phyloP scores from a whole-genome alignment of 1,140 invertebrate genomes.

The Papilio polyxenes region DNA sequence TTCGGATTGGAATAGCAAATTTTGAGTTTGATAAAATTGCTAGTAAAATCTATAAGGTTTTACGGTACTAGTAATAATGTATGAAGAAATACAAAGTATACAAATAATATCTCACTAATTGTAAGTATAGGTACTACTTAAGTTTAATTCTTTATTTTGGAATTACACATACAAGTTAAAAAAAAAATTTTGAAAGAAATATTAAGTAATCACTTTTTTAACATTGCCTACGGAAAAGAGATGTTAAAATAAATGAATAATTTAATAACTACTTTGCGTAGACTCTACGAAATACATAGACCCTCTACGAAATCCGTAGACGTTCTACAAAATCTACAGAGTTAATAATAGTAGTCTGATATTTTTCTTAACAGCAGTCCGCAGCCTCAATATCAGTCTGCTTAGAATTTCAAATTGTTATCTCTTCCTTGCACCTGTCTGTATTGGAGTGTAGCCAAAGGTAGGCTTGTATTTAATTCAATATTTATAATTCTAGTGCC shows the following conservation, averaged over 20 bases:
- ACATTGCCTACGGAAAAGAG: too few species aligned
- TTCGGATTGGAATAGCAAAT: neutral
- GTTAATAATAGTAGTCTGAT: slow-evolving; percentile 16
- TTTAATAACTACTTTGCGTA: neutral
- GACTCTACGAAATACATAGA: neutral
- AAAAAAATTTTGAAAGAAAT: too few species aligned
- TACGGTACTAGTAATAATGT: too few species aligned
- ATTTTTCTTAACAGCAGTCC: slow-evolving; percentile 28
- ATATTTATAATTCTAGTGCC: slow-evolving; percentile 16
- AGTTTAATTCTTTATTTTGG: too few species aligned
- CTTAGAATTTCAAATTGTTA: slow-evolving; percentile 33
- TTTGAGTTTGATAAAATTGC: too few species aligned
- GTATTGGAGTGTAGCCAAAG: slow-evolving; percentile 29
- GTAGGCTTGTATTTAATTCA: slow-evolving; percentile 30
- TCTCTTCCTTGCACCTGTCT: slow-evolving; percentile 24
- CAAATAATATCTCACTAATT: too few species aligned
- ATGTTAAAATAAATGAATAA: neutral
- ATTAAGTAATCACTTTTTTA: too few species aligned
- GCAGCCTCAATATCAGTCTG: slow-evolving; percentile 17
- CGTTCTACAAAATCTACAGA: neutral
- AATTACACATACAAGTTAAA: too few species aligned
- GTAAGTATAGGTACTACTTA: too few species aligned
- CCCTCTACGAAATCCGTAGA: neutral
- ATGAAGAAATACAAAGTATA: too few species aligned
- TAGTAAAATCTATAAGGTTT: too few species aligned